Base-by-base conservation (phyloP, 2,797 vertebrate genomes). In the Tadarida brasiliensis region DNA sequence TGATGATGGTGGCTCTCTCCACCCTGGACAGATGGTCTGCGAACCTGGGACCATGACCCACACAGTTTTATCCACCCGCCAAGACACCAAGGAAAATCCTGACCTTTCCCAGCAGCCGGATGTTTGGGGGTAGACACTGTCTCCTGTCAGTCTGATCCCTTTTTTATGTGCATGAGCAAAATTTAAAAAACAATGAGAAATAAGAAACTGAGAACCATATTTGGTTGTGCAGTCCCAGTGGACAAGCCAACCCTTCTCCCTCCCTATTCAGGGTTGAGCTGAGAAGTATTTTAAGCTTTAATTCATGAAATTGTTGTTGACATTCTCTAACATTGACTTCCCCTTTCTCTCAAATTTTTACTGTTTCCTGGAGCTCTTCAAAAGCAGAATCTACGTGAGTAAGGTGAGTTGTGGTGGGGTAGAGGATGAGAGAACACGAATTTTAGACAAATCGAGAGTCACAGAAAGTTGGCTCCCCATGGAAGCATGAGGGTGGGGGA, bases 301-400 rank as follows among this genome's bases (percentile, higher is more conserved):
- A 2, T 93, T 90, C 94, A 84, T 94, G 78, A 80, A 94, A 82
- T 44, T 33, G 5, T 35, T 65, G 49, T 65, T 83, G 81, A 44
- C 49, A 12, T 68, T 67, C 61, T 85, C 81, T 8, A 35, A 56
- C 68, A 54, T 81, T 49, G 49, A 70, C 33, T 61, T 89, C 51
- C 63, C 39, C 24, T 84, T 94, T 91, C 39, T 35, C 19, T 77
- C 47, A 74, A 2, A 54, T 82, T 95, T 94, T 87, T n/a, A 74
- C 59, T 61, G 59, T 87, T 87, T 91, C 61, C 95, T 35, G 65
- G 44, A 85, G 57, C 28, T 84, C 57, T 54, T 87, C 33, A 3
- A 33, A 78, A 77, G 59, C 56, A 26, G 26, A 17, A 7, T 30
- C 26, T 39, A 54, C 3, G 0, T 8, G 8, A 56, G 56, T 19